Base-by-base conservation (phyloP, 2,888 invertebrate species). In the Coremacera marginata region DNA sequence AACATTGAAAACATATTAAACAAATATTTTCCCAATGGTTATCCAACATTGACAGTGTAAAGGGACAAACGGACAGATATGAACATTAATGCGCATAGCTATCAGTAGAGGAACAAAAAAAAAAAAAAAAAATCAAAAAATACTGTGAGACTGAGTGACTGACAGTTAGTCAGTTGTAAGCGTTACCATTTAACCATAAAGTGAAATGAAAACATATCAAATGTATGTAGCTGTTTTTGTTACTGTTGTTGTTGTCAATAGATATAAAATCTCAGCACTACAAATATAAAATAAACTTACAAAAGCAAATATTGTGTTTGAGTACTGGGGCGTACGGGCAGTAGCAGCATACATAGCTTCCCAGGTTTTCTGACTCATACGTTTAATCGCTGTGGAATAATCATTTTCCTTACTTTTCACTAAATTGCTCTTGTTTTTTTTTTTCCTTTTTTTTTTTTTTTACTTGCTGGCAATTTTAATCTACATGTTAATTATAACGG, bases 191-290 rank as follows among this genome's bases (percentile, higher is more conserved):
- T 72, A 62, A 72, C 25, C 72, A 72, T 60, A 44, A 72, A 60
- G 62, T 62, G 60, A 44, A 72, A 72, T 37, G 72, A 72, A 60
- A 71, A 62, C 72, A 60, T 62, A 62, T 72, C 72, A 27, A 49
- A 49, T 62, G 19, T n/a, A 49, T 62, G 19, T n/a, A 14, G 72
- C n/a, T 55, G 55, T 70, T 31, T 16, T n/a, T 65, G 9, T 57
- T 37, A 5, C 74, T 72, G 44, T 44, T 44, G 44, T 14, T 14
- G 55, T 51, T 68, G 73, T 77, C 37, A 25, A 57, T 51, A 60
- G 77, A 77, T 60, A 72, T 60, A 76, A 63, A 74, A 67, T 65
- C 27, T 70, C 73, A 78, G 77, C 70, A 75, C 71, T 78, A 76
- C 77, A 78, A 70, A 77, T 77, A 71, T 57, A 57, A 55, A 71